Evolutionary conservation across 2,888 invertebrate species (phyloP).

Genomic region (Eristalinus sepulchralis): DNA sequence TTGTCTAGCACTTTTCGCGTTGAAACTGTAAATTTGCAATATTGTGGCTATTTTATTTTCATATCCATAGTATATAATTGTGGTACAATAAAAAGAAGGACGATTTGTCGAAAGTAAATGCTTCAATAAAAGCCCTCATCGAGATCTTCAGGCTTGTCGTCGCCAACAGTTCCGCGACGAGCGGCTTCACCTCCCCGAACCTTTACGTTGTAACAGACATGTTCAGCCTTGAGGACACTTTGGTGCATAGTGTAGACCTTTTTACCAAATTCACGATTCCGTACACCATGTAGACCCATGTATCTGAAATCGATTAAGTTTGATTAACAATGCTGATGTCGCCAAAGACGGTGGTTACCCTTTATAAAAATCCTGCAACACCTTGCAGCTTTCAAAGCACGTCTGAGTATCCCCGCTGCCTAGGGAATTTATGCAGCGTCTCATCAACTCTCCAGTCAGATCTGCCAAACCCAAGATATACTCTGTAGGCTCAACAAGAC

Average conservation of each 20-base stretch:
- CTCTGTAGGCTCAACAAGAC: slow-evolving; percentile 81
- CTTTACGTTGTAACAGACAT: slow-evolving; percentile 89
- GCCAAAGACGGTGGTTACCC: slow-evolving; percentile 75
- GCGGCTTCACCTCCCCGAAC: slow-evolving; percentile 90
- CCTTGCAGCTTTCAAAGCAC: slow-evolving; percentile 87
- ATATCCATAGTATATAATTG: too few species aligned
- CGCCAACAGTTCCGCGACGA: slow-evolving; percentile 81
- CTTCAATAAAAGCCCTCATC: slow-evolving; percentile 82
- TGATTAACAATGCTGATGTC: slow-evolving; percentile 73
- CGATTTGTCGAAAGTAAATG: slow-evolving; percentile 48
- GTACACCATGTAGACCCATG: slow-evolving; percentile 81
- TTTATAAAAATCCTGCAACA: slow-evolving; percentile 83
- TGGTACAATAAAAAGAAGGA: not conserved
- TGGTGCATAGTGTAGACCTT: slow-evolving; percentile 88
- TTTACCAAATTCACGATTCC: slow-evolving; percentile 85
- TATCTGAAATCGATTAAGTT: slow-evolving; percentile 76
- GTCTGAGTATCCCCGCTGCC: slow-evolving; percentile 88
- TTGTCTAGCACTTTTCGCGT: too few species aligned
- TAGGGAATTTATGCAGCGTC: slow-evolving; percentile 91
- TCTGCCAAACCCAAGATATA: slow-evolving; percentile 91
- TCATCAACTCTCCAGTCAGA: slow-evolving; percentile 94
- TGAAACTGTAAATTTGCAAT: too few species aligned
- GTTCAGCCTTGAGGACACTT: slow-evolving; percentile 91
- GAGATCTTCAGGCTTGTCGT: slow-evolving; percentile 79
- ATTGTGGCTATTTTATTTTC: too few species aligned